These are phyloP conservation scores for Stenodera caucasica DNA, from an alignment of 2,888 invertebrate genomes.

Conservation along the genomic window DNA sequence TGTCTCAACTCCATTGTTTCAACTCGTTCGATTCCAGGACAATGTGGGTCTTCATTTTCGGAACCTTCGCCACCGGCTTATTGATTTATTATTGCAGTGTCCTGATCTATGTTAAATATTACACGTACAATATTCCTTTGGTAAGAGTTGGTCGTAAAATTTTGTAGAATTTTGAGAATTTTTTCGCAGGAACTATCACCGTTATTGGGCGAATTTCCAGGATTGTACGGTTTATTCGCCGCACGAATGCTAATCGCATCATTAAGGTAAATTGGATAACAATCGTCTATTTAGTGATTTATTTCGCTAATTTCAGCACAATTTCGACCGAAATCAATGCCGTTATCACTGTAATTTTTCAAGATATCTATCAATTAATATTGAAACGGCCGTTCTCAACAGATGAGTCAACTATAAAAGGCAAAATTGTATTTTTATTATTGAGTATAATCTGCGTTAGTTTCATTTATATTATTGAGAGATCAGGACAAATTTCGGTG, in stretches of 20 bases:
- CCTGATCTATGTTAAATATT: background rate
- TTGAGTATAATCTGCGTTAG: background rate
- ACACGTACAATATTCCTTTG: background rate
- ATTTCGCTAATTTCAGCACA: background rate
- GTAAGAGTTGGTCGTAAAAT: background rate
- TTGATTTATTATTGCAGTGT: background rate
- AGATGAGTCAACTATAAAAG: background rate
- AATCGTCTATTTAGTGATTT: background rate
- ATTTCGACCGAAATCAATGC: background rate
- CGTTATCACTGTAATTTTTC: background rate
- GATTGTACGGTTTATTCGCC: conserved; percentile 1
- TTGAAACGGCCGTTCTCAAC: background rate
- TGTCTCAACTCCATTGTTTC: no score
- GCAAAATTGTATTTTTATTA: background rate
- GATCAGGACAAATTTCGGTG: background rate
- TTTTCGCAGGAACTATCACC: background rate
- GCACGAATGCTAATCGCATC: background rate
- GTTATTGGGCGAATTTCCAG: background rate
- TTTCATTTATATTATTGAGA: background rate
- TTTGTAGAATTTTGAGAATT: no score
- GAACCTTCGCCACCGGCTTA: background rate
- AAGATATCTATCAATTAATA: background rate
- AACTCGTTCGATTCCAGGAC: background rate
- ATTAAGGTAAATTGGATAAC: background rate
- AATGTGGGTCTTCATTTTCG: background rate